phyloP scores from a whole-genome alignment of 2,888 invertebrate species.

The Ophion obscuratus region DNA sequence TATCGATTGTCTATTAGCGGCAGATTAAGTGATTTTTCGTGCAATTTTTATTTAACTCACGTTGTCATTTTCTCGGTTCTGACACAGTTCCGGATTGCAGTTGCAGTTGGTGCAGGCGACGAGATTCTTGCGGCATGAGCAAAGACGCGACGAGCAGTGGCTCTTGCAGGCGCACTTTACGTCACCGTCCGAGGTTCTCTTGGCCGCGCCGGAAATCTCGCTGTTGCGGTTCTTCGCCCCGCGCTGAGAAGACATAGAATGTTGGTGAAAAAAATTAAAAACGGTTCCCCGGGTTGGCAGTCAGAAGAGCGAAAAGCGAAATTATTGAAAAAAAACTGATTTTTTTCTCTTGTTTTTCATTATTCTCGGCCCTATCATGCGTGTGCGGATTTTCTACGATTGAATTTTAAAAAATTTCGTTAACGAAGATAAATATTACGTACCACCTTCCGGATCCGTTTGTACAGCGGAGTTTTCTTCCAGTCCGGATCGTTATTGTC shows the following conservation, averaged over 20 bases:
- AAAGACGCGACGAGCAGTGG: conserved; percentile 86
- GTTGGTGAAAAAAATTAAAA: neutral
- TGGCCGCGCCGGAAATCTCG: conserved; percentile 75
- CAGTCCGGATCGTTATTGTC: conserved; percentile 88
- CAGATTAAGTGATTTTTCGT: neutral
- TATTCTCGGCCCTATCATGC: neutral
- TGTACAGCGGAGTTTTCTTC: conserved; percentile 88
- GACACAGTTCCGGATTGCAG: conserved; percentile 85
- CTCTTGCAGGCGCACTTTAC: conserved; percentile 88
- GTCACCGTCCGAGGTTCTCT: conserved; percentile 84
- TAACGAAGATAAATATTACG: conserved; percentile 14
- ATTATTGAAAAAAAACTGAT: neutral
- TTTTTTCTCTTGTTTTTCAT: neutral
- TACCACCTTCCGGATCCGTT: conserved; percentile 82
- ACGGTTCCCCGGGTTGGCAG: too few species aligned
- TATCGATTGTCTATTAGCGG: neutral
- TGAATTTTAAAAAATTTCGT: neutral
- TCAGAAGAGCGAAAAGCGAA: neutral
- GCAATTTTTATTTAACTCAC: conserved; percentile 61
- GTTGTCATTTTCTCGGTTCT: conserved; percentile 77
- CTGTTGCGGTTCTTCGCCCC: conserved; percentile 7
- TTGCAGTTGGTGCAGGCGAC: conserved; percentile 85
- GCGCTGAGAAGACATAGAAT: conserved; percentile 1
- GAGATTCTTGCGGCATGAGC: conserved; percentile 86
- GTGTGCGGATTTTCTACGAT: too few species aligned